phyloP scores from a whole-genome alignment of 2,113 vertebrate species.

The Nymphicus hollandicus region DNA sequence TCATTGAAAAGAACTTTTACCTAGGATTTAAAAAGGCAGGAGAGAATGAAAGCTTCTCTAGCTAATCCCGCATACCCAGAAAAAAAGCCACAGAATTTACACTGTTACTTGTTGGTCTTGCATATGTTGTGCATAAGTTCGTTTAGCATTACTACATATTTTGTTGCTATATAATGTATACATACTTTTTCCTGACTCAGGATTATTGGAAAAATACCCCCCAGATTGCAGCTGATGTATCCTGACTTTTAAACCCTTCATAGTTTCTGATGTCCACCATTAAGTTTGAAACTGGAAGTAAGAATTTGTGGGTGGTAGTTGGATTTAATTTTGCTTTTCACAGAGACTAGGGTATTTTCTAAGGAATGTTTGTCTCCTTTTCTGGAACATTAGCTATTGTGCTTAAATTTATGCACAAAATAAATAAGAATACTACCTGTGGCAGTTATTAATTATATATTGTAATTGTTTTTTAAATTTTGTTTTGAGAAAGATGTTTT shows the following conservation, averaged over 20 bases:
- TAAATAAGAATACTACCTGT: not conserved
- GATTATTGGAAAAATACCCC: not conserved
- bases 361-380: not conserved
- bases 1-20: not conserved
- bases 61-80: accelerated
- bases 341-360: not conserved
- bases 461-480: not conserved
- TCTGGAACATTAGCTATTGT: not conserved
- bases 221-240: not conserved
- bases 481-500: not conserved
- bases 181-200: not conserved
- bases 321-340: not conserved
- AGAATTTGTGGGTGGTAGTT: not conserved
- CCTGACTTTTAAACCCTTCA: not conserved
- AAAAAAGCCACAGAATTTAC: not conserved
- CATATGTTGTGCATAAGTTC: not conserved
- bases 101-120: not conserved
- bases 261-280: not conserved
- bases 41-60: not conserved
- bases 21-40: not conserved
- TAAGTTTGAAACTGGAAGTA: not conserved
- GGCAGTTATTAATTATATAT: not conserved
- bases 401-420: not conserved
- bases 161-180: not conserved
- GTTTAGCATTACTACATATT: not conserved